Conservation (phyloP, 2,113 vertebrate genomes). For the Bujurquina vittata region DNA sequence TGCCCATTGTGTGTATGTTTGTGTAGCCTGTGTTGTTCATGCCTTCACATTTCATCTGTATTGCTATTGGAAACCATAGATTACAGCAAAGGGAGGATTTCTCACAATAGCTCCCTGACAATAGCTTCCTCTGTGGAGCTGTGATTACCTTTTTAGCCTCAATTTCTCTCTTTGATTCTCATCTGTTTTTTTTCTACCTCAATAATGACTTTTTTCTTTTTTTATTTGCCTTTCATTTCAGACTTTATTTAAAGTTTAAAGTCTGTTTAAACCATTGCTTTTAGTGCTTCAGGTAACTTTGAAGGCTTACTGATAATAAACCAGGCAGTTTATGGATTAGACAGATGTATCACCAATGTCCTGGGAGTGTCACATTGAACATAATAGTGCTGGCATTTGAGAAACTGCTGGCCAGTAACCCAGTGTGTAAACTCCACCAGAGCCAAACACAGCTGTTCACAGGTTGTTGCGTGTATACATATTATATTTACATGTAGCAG, state of each 20-base stretch:
- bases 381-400: slow-evolving; percentile 3
- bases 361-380: not conserved
- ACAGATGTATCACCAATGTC: not conserved
- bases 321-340: not conserved
- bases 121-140: slow-evolving; percentile 30
- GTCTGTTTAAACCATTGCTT: not conserved
- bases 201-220: not conserved
- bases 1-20: slow-evolving; percentile 34
- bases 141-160: slow-evolving; percentile 44
- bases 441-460: slow-evolving; percentile 49
- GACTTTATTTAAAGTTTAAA: not conserved
- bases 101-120: slow-evolving; percentile 27
- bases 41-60: slow-evolving; percentile 51
- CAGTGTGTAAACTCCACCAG: not conserved
- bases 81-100: slow-evolving; percentile 27
- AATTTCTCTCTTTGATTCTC: slow-evolving; percentile 1
- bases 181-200: not conserved
- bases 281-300: not conserved
- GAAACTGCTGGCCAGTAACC: slow-evolving; percentile 15
- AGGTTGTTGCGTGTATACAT: slow-evolving; percentile 36
- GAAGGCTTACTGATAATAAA: not conserved
- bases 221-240: not conserved
- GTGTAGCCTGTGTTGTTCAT: slow-evolving; percentile 39
- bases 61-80: slow-evolving; percentile 50
- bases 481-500: slow-evolving; percentile 37